phyloP scores from a whole-genome alignment of 2,113 vertebrate genomes.

The Oceanodroma tethys region DNA sequence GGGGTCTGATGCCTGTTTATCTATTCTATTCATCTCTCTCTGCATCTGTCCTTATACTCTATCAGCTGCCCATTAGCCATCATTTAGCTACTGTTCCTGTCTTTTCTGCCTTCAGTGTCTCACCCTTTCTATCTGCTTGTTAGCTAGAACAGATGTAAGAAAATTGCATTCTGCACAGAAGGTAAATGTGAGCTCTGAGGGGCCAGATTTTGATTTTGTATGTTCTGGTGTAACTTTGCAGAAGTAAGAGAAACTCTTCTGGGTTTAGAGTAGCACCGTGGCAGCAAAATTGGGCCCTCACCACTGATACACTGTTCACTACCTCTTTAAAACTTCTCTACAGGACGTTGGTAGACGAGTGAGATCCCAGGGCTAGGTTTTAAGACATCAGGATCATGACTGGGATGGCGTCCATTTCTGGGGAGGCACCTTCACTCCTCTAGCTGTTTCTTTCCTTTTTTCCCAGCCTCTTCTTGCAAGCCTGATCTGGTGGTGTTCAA shows the following conservation, averaged over 20 bases:
- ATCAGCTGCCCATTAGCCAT: constrained; percentile 40
- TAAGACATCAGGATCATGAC: fast-evolving
- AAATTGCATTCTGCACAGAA: constrained; percentile 9
- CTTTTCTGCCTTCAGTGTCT: background rate
- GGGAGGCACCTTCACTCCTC: background rate
- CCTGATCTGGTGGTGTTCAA: background rate
- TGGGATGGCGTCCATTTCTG: background rate
- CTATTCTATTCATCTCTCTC: constrained; percentile 49
- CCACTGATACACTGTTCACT: background rate
- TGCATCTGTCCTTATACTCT: constrained; percentile 47
- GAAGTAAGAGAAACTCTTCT: background rate
- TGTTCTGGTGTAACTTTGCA: background rate
- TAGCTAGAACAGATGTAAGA: constrained; percentile 34
- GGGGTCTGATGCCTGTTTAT: constrained; percentile 51
- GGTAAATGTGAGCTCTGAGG: background rate
- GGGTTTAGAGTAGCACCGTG: fast-evolving
- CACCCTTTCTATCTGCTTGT: constrained; percentile 34
- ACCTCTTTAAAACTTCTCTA: background rate
- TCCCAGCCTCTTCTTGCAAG: background rate
- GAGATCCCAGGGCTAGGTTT: background rate
- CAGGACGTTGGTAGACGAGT: background rate
- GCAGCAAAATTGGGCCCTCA: background rate
- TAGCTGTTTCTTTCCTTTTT: background rate
- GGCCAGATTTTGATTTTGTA: background rate
- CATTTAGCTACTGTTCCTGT: constrained; percentile 24